Percentiles rank a stretch among this genome's conserved stretches.
Conservation (phyloP, 1,140 invertebrate genomes). For the Thereuonema tuberculata region DNA sequence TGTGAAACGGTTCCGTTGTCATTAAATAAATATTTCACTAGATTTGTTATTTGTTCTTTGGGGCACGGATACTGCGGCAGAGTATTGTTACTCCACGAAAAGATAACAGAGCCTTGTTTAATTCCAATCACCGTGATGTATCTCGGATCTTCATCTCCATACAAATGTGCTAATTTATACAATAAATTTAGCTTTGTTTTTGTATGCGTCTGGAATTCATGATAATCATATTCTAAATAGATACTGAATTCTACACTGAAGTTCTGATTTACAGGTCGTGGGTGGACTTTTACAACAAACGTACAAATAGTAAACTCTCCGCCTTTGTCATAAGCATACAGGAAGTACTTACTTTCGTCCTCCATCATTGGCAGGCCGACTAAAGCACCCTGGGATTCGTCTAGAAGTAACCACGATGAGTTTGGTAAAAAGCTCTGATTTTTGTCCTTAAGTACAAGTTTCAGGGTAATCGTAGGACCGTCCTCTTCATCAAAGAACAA, state of each 20-base stretch:
- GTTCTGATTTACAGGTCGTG: constrained; percentile 23
- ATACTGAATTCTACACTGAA: constrained; percentile 48
- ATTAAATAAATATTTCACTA: constrained; percentile 45
- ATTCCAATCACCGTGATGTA: constrained; percentile 48
- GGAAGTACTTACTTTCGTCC: constrained; percentile 57
- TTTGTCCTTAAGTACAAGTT: constrained; percentile 36
- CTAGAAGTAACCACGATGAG: constrained; percentile 65
- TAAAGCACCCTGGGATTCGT: constrained; percentile 74
- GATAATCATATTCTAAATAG: constrained; percentile 54
- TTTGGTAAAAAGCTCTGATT: background rate
- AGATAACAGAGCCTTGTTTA: constrained; percentile 36
- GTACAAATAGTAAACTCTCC: constrained; percentile 57
- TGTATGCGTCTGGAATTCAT: constrained; percentile 52
- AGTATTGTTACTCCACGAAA: constrained; percentile 67
- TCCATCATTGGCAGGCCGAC: constrained; percentile 58
- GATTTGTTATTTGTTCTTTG: constrained; percentile 49
- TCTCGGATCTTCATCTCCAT: constrained; percentile 54
- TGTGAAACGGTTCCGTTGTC: constrained; percentile 36
- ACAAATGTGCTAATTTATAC: constrained; percentile 56
- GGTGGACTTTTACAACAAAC: constrained; percentile 55
- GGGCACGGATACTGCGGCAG: constrained; percentile 54
- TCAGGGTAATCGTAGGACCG: constrained; percentile 52
- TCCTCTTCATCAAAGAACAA: constrained; percentile 82
- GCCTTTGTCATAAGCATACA: constrained; percentile 50
- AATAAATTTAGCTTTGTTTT: constrained; percentile 46